phyloP scores from a whole-genome alignment of 1,140 invertebrate genomes.

The Anoplolepis gracilipes region DNA sequence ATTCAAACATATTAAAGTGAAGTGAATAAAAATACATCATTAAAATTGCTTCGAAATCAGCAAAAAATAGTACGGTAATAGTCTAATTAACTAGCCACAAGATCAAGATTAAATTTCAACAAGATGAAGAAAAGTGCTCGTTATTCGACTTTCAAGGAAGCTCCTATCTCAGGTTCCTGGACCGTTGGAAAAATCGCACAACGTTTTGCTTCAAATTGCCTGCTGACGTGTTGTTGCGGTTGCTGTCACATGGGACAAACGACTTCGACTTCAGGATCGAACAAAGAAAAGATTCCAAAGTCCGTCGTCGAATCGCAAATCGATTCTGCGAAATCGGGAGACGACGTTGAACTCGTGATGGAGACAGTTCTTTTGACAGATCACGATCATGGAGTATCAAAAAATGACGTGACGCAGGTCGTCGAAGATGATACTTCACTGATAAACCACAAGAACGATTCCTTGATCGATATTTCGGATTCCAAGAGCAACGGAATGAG shows the following conservation, averaged over 20 bases:
- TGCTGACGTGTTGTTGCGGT: slow-evolving; percentile 68
- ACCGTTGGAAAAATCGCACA: slow-evolving; percentile 50
- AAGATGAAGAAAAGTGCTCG: slow-evolving; percentile 58
- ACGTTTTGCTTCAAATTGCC: slow-evolving; percentile 58
- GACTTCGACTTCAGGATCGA: background rate
- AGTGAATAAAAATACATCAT: too few species aligned
- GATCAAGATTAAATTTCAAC: background rate
- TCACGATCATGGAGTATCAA: background rate
- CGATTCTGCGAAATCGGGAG: slow-evolving; percentile 19
- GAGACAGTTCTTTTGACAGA: background rate
- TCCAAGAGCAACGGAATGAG: background rate
- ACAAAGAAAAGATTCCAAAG: background rate
- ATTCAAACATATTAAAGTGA: background rate
- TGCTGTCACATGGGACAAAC: slow-evolving; percentile 46
- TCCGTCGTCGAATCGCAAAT: background rate
- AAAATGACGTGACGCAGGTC: background rate
- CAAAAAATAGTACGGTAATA: background rate
- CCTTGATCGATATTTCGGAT: background rate
- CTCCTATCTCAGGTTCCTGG: slow-evolving; percentile 32
- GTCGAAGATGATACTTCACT: background rate
- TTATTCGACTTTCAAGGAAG: slow-evolving; percentile 70
- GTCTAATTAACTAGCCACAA: background rate
- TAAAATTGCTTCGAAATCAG: background rate
- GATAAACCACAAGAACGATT: background rate
- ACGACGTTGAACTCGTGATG: background rate